phyloP scores from a whole-genome alignment of 30 jellyfish, hydroid and myxozoan genomes.

The Aurelia aurita complex sp. Pacific region DNA sequence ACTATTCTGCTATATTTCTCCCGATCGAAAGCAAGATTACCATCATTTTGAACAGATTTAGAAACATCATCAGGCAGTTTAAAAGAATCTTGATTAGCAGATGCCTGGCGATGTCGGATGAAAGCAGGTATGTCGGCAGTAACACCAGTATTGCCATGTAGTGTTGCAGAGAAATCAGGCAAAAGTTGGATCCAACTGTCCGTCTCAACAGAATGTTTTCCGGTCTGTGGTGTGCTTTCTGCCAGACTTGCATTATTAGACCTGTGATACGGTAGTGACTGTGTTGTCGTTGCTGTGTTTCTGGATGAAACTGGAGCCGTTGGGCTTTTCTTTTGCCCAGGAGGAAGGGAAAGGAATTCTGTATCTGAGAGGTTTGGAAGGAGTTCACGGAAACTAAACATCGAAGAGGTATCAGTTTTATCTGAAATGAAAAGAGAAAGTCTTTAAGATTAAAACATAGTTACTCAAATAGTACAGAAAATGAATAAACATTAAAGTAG shows the following conservation, averaged over 20 bases:
- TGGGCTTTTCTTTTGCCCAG: background rate
- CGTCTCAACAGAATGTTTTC: background rate
- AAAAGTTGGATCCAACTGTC: conserved; percentile 4
- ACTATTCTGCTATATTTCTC: conserved; percentile 20
- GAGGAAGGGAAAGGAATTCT: conserved; percentile 42
- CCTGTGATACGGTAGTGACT: background rate
- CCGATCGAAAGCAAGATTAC: conserved; percentile 1
- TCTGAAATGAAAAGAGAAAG: conserved; percentile 8
- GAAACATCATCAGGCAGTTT: too few relatives aligned
- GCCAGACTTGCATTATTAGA: too few relatives aligned
- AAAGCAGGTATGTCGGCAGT: background rate
- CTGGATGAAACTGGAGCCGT: background rate
- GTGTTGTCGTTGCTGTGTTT: background rate
- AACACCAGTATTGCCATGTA: background rate
- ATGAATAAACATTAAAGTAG: too few relatives aligned
- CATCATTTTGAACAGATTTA: background rate
- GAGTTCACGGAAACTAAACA: conserved; percentile 52
- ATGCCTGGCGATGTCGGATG: background rate
- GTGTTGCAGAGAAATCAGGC: background rate
- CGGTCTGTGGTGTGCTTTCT: background rate
- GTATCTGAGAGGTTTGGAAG: conserved; percentile 49
- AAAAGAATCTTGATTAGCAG: too few relatives aligned
- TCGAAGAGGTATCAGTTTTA: conserved; percentile 20
- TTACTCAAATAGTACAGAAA: too few relatives aligned
- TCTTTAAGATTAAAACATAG: background rate